Evolutionary conservation across 2,797 vertebrate genomes (phyloP).

Genomic region (Pogoniulus pusillus): DNA sequence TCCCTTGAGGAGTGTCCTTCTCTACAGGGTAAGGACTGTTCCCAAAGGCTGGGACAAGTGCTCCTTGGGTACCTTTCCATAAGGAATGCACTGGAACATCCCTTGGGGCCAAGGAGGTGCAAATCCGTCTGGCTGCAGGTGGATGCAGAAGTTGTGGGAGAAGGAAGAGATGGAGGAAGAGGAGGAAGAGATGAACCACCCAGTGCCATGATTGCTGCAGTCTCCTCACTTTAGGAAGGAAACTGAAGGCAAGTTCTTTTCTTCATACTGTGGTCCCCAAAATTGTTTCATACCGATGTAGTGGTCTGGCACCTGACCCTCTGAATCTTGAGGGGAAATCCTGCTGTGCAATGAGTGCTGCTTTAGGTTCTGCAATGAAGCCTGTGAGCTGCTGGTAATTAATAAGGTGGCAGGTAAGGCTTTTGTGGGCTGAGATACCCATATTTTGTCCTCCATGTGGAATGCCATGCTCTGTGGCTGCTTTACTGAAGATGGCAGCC

Average conservation of each 20-base stretch:
- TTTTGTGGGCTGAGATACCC: not conserved
- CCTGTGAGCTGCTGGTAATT: not conserved
- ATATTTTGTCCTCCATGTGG: not conserved
- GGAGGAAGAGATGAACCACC: not conserved
- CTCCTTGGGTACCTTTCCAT: not conserved
- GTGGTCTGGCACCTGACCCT: not conserved
- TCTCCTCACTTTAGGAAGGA: not conserved
- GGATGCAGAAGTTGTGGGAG: not conserved
- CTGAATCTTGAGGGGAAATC: not conserved
- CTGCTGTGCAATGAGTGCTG: not conserved
- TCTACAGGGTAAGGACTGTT: not conserved
- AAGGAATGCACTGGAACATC: not conserved
- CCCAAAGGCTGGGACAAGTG: not conserved
- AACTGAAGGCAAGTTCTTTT: not conserved
- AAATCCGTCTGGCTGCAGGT: not conserved
- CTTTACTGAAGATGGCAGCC: not conserved
- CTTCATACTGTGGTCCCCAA: not conserved
- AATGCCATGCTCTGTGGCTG: not conserved
- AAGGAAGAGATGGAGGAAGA: not conserved
- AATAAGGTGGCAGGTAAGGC: not conserved
- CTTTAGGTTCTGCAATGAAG: not conserved
- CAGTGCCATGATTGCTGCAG: rapidly evolving
- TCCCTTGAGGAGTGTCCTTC: not conserved
- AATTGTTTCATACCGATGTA: not conserved
- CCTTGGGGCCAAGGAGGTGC: not conserved